A percentile compares a stretch with the other conserved stretches of the same genome.
phyloP scores from a whole-genome alignment of 1,140 invertebrate species.

The Pseudomyrmex dendroicus region DNA sequence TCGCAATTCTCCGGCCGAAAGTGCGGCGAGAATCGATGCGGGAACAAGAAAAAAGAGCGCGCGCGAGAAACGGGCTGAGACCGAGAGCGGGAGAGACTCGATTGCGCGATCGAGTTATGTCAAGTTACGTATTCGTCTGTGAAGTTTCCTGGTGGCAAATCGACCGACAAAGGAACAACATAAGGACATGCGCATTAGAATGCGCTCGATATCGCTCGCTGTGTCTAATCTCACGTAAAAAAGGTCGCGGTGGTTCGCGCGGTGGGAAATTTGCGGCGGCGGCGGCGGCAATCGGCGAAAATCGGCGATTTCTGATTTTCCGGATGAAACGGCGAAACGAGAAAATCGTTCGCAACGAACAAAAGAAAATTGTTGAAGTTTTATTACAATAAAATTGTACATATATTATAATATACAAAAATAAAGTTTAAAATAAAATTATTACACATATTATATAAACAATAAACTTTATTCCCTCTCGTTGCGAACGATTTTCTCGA shows the following conservation, averaged over 20 bases:
- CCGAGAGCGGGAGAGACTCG: neutral
- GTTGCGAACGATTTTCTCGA: too few relatives aligned
- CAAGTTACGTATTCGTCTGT: neutral
- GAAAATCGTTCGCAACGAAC: conserved; percentile 32
- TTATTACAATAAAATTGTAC: too few relatives aligned
- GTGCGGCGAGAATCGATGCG: neutral
- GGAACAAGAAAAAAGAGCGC: neutral
- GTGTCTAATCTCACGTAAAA: conserved; percentile 18
- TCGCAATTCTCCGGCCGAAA: conserved; percentile 14
- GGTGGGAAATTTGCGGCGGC: conserved; percentile 14
- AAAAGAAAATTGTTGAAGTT: neutral
- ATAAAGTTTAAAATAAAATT: too few relatives aligned
- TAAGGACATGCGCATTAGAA: neutral
- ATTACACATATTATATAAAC: too few relatives aligned
- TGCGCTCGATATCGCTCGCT: neutral
- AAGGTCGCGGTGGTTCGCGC: conserved; percentile 20
- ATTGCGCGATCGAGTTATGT: conserved; percentile 27
- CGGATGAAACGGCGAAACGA: conserved; percentile 1
- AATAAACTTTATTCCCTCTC: too few relatives aligned
- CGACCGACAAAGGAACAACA: conserved; percentile 7
- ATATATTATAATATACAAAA: too few relatives aligned
- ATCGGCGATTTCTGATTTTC: conserved; percentile 48
- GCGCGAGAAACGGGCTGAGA: neutral
- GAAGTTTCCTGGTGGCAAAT: conserved; percentile 26
- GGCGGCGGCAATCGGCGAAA: conserved; percentile 4